These are phyloP conservation scores for Atta cephalotes DNA, from an alignment of 1,140 invertebrate genomes.

Conservation along the genomic window DNA sequence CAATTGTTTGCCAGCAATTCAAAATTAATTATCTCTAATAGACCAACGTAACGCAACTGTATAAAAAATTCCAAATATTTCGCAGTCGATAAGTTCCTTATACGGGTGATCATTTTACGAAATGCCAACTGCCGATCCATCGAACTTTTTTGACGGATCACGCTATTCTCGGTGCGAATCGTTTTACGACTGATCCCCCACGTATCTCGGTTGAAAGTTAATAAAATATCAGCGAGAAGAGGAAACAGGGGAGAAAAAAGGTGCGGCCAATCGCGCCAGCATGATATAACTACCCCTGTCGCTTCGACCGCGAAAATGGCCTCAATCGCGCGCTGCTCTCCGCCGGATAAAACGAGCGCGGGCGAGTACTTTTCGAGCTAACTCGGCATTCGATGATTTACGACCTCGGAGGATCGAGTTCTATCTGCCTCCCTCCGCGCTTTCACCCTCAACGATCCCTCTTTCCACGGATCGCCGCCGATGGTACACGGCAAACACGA, in stretches of 20 bases:
- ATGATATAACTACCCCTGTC: slow-evolving; percentile 35
- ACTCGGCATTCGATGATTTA: slow-evolving; percentile 68
- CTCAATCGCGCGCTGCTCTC: slow-evolving; percentile 3
- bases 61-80: not conserved
- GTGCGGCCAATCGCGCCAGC: slow-evolving; percentile 3
- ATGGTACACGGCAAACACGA: slow-evolving; percentile 62
- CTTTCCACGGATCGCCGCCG: slow-evolving; percentile 53
- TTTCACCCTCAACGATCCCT: slow-evolving; percentile 13
- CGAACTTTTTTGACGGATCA: slow-evolving; percentile 24
- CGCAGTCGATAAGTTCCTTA: not conserved
- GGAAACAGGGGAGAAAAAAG: not conserved
- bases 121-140: not conserved
- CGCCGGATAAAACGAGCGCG: slow-evolving; percentile 54
- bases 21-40: not conserved
- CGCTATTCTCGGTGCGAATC: slow-evolving; percentile 30
- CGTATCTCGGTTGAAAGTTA: slow-evolving; percentile 57
- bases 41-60: too few species aligned
- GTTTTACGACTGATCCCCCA: slow-evolving; percentile 43
- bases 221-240: slow-evolving; percentile 64
- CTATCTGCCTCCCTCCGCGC: not conserved
- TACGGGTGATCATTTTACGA: not conserved
- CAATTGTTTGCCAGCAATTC: not conserved
- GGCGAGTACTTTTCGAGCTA: slow-evolving; percentile 47
- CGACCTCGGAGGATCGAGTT: slow-evolving; percentile 36
- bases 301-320: slow-evolving; percentile 34